phyloP scores from a whole-genome alignment of 2,113 vertebrate genomes.

The Gobius niger region DNA sequence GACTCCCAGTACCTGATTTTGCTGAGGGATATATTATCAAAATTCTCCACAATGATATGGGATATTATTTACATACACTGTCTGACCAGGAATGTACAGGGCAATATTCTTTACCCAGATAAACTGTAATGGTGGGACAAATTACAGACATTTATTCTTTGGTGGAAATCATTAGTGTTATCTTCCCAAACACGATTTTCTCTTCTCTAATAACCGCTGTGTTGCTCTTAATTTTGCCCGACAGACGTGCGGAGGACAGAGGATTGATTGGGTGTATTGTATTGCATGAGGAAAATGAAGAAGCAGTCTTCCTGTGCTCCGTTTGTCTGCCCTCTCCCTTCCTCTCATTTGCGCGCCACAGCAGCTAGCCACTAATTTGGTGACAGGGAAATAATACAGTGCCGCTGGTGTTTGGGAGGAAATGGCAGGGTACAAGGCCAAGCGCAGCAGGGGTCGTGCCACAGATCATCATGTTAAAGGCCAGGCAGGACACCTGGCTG shows the following conservation, averaged over 20 bases:
- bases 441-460: constrained; percentile 87
- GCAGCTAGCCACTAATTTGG: constrained; percentile 94
- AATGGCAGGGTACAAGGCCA: constrained; percentile 89
- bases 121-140: constrained; percentile 47
- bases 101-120: constrained; percentile 31
- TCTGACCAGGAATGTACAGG: constrained; percentile 1
- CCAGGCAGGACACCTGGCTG: constrained; percentile 72
- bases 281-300: constrained; percentile 83
- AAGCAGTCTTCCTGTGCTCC: constrained; percentile 83
- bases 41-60: background rate
- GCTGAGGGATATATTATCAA: constrained; percentile 17
- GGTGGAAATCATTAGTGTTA: constrained; percentile 42
- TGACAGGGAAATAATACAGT: constrained; percentile 99
- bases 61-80: constrained; percentile 1
- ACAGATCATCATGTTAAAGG: constrained; percentile 89
- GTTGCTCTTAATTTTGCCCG: constrained; percentile 90
- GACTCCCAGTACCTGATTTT: constrained; percentile 59
- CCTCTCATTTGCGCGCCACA: constrained; percentile 85
- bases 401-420: constrained; percentile 90
- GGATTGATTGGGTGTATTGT: constrained; percentile 87
- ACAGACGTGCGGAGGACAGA: constrained; percentile 87
- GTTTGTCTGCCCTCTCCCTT: constrained; percentile 89
- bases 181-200: constrained; percentile 55
- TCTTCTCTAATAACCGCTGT: constrained; percentile 80
- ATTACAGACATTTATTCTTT: constrained; percentile 29